Conservation (phyloP, 2,888 invertebrate genomes). For the Limnephilus lunatus region DNA sequence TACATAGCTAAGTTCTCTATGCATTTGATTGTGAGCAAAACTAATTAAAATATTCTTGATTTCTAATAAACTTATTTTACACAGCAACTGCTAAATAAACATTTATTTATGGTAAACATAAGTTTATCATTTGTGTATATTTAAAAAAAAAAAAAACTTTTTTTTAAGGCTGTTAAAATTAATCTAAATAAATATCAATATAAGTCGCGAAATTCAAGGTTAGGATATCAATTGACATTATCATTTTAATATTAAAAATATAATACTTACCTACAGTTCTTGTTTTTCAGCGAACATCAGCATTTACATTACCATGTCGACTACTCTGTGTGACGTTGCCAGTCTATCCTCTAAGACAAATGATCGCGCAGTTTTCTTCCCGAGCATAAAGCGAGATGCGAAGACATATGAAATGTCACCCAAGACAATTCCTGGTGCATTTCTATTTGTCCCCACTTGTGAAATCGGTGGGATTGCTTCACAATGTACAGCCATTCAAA, state of each 20-base stretch:
- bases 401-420: neutral
- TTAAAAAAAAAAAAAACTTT: no score
- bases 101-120: no score
- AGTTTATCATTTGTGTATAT: no score
- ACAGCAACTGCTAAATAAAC: no score
- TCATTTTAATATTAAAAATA: no score
- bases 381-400: neutral
- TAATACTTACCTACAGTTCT: no score
- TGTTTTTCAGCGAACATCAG: neutral
- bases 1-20: neutral
- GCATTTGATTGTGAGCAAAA: neutral
- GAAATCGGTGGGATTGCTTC: neutral
- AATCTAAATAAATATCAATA: no score
- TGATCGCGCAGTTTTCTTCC: neutral
- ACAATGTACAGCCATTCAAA: neutral
- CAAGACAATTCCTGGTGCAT: neutral
- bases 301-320: neutral
- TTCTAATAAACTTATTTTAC: no score
- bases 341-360: neutral
- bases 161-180: no score
- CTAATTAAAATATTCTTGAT: no score
- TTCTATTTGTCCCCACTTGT: neutral
- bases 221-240: no score
- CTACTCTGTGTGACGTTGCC: neutral
- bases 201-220: no score